Base-by-base conservation (phyloP, 2,888 invertebrate species). In the Eupithecia pulchellata region DNA sequence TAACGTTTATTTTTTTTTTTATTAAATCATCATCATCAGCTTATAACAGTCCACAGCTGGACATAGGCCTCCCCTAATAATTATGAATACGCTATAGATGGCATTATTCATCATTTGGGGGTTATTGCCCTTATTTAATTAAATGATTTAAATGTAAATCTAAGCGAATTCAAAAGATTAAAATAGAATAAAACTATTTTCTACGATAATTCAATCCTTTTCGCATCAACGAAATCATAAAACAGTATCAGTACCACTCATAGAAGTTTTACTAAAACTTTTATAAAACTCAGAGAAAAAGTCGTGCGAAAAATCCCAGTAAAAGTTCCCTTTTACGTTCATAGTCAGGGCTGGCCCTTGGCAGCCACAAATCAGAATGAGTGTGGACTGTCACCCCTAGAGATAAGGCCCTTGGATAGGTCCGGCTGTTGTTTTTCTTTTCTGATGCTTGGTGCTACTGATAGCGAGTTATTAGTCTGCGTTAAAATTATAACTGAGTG, bases 351-450 rank as follows among this genome's bases (percentile, higher is more conserved):
- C 30, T 60, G 36, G 36, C 61, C 57, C 66, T 58, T 42, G 34
- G 79, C 72, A 71, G 81, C 81, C 76, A 89, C 89, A 89, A 89
- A 91, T 91, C 89, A 77, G 81, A 78, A 77, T 76, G 79, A 78
- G 82, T 78, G 80, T 79, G 76, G 80, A 79, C 80, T 82, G 88
- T 85, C 86, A 86, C 77, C 83, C 84, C 83, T 81, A 76, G 74
- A 88, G 89, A 90, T 89, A 89, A 86, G 81, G 81, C 85, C 84
- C 79, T 82, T 71, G 65, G 79, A 84, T 29, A 60, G 30, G 79
- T 77, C 80, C 73, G 71, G 78, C 76, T 81, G 83, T 83, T 89
- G 88, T 88, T 86, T 88, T 88, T 86, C 88, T 82, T 77, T 78
- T 79, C 78, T 82, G 75, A 76, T 60, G 77, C 64, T 42, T 52